A percentile compares a stretch with the other conserved stretches of the same genome.
Evolutionary conservation across 2,888 invertebrate species (phyloP).

Genomic region (Pollenia amentaria): DNA sequence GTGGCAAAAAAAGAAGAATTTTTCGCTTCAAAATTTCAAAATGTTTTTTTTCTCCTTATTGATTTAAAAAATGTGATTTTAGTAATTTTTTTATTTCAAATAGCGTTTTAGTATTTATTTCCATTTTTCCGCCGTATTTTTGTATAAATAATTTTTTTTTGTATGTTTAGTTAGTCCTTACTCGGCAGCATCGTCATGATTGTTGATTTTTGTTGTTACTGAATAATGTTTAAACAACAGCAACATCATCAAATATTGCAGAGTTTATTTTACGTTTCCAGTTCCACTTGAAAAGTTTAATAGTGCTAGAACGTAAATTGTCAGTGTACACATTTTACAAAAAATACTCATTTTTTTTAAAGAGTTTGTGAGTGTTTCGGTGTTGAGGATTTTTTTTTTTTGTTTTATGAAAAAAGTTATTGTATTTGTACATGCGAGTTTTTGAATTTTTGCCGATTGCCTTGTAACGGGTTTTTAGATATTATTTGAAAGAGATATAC

Average conservation of each 20-base stretch:
- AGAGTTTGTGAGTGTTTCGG: constrained; percentile 42
- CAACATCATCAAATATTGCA: constrained; percentile 61
- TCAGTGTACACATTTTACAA: constrained; percentile 72
- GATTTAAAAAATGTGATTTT: constrained; percentile 36
- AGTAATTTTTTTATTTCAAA: constrained; percentile 41
- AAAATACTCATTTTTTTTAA: constrained; percentile 42
- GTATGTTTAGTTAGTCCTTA: not conserved
- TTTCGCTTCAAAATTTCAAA: constrained; percentile 73
- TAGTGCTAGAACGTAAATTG: constrained; percentile 75
- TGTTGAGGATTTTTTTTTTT: not conserved
- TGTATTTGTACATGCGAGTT: constrained; percentile 45
- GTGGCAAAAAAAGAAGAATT: constrained; percentile 74
- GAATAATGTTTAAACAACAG: constrained; percentile 60
- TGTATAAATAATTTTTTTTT: constrained; percentile 4
- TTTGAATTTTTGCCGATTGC: constrained; percentile 74
- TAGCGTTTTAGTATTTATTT: constrained; percentile 6
- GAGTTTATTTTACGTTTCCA: constrained; percentile 75
- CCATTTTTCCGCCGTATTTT: constrained; percentile 20
- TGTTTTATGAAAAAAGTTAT: constrained; percentile 28
- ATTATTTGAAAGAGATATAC: not conserved
- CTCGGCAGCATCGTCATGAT: constrained; percentile 43
- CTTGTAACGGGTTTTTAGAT: constrained; percentile 56
- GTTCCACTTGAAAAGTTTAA: constrained; percentile 76
- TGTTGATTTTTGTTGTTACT: constrained; percentile 63
- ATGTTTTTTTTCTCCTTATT: constrained; percentile 52